These are phyloP conservation scores for Harlomillsia oculata DNA, from an alignment of 1,140 invertebrate species.

Conservation along the genomic window DNA sequence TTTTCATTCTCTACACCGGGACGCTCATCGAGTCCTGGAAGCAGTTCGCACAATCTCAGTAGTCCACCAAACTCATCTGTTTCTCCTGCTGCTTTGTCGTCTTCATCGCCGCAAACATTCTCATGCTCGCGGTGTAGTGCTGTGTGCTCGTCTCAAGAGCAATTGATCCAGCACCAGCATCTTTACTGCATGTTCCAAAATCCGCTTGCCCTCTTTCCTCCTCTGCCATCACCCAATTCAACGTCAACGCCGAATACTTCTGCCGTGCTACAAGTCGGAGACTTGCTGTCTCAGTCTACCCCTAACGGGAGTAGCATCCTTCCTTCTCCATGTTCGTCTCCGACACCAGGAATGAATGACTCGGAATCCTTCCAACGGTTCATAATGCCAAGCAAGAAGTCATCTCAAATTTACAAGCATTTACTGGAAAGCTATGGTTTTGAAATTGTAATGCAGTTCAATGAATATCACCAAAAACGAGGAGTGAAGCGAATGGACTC, in stretches of 20 bases:
- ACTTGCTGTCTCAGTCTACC: slow-evolving; percentile 6
- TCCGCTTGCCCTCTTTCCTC: slow-evolving; percentile 51
- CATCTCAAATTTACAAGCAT: slow-evolving; percentile 80
- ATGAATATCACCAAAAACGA: slow-evolving; percentile 72
- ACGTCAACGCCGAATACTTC: slow-evolving; percentile 34
- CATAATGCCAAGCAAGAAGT: slow-evolving; percentile 50
- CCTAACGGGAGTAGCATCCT: slow-evolving; percentile 10
- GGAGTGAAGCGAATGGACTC: slow-evolving; percentile 46
- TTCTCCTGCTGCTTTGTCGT: slow-evolving; percentile 29
- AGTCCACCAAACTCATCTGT: slow-evolving; percentile 33
- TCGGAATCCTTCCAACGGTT: slow-evolving; percentile 37
- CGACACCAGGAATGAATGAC: slow-evolving; percentile 16
- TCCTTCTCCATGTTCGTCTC: slow-evolving; percentile 20
- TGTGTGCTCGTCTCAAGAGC: slow-evolving; percentile 65
- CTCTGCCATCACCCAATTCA: slow-evolving; percentile 39
- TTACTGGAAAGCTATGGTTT: slow-evolving; percentile 86
- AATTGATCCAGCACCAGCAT: slow-evolving; percentile 70
- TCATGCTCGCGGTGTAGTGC: slow-evolving; percentile 66
- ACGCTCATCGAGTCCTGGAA: slow-evolving; percentile 19
- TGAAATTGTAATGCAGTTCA: slow-evolving; percentile 92
- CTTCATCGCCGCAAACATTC: slow-evolving; percentile 35
- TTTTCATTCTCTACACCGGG: slow-evolving; percentile 36
- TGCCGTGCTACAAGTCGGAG: not conserved
- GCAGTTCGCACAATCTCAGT: slow-evolving; percentile 25
- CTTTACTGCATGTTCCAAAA: slow-evolving; percentile 66